Evolutionary conservation across 2,113 vertebrate genomes (phyloP).

Genomic region (Tetrax tetrax): DNA sequence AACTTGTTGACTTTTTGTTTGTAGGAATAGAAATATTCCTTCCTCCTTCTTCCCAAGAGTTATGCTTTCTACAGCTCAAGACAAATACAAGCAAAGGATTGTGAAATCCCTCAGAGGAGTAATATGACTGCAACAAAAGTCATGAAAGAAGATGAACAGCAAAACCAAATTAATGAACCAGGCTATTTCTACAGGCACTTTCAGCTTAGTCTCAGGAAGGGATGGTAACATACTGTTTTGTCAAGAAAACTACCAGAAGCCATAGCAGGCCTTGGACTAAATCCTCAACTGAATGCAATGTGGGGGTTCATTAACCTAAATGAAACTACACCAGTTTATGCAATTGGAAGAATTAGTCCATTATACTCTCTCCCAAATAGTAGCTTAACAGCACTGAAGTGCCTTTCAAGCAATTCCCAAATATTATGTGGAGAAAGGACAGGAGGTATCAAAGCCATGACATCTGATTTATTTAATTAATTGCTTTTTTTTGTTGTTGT

Average conservation of each 20-base stretch:
- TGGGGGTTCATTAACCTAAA: background rate
- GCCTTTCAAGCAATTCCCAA: background rate
- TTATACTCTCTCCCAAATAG: background rate
- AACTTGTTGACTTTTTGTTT: background rate
- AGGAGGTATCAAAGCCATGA: background rate
- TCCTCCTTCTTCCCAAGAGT: background rate
- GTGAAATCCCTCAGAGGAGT: background rate
- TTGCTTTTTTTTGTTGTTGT: background rate
- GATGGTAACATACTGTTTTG: background rate
- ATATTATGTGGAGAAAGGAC: background rate
- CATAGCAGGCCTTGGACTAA: background rate
- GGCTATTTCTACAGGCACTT: background rate
- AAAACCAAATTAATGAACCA: background rate
- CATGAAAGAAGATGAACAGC: background rate
- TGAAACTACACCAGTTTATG: background rate
- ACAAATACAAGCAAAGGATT: background rate
- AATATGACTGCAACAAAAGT: background rate
- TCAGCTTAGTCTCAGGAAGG: background rate
- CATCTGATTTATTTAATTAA: background rate
- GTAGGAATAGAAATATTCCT: background rate
- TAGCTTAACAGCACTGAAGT: background rate
- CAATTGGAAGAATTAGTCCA: background rate
- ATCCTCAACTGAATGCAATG: background rate
- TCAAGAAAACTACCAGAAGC: background rate
- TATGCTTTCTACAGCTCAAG: background rate